These are phyloP conservation scores for Mesembrinibis cayennensis DNA, from an alignment of 2,113 vertebrate species.

Conservation along the genomic window DNA sequence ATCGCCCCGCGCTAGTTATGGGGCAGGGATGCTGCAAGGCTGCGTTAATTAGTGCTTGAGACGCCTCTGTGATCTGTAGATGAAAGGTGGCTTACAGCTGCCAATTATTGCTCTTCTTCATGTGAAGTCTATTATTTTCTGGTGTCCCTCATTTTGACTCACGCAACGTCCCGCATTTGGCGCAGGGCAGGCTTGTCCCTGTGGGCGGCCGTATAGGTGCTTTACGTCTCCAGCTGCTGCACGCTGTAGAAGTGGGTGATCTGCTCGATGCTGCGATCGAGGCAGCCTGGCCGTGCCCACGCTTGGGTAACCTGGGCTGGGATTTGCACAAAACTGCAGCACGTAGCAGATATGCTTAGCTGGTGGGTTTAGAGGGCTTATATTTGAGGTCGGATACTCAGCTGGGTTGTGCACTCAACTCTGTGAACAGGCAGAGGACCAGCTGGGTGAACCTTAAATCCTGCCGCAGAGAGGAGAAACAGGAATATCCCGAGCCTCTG, in stretches of 20 bases:
- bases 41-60: not conserved
- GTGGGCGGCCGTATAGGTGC: not conserved
- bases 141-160: slow-evolving; percentile 38
- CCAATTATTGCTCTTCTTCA: slow-evolving; percentile 44
- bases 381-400: not conserved
- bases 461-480: not conserved
- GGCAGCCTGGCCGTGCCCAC: not conserved
- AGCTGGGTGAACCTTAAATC: not conserved
- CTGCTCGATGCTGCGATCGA: accelerated
- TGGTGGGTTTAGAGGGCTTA: not conserved
- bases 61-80: slow-evolving; percentile 51
- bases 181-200: not conserved
- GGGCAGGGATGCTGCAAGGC: slow-evolving; percentile 17
- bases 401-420: not conserved
- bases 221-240: not conserved
- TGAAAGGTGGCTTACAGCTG: slow-evolving; percentile 51
- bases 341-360: not conserved
- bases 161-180: not conserved
- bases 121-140: slow-evolving; percentile 48
- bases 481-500: not conserved
- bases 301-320: not conserved
- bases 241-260: not conserved
- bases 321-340: not conserved
- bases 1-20: not conserved
- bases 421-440: not conserved